Evolutionary conservation across 1,140 invertebrate species (phyloP).

Genomic region (Drosophila nasuta): DNA sequence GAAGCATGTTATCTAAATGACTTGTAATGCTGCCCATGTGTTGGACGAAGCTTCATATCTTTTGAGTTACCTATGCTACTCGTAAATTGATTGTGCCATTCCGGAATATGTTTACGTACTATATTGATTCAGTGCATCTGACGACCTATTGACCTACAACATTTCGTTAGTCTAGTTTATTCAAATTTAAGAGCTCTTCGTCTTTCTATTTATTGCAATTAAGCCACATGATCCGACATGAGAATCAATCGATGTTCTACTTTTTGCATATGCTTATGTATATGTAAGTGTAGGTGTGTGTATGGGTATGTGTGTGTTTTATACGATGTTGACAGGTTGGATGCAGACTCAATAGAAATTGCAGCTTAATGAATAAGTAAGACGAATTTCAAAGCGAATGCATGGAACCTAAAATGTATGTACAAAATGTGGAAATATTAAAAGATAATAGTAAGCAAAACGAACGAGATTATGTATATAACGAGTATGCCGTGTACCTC

Average conservation of each 20-base stretch:
- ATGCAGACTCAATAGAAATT: slow-evolving; percentile 33
- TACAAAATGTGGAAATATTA: slow-evolving; percentile 44
- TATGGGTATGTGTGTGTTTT: slow-evolving; percentile 22
- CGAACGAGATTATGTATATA: neutral
- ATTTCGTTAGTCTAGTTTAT: neutral
- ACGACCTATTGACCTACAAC: slow-evolving; percentile 11
- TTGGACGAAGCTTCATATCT: neutral
- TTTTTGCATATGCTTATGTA: slow-evolving; percentile 26
- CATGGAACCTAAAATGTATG: slow-evolving; percentile 46
- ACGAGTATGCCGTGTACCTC: slow-evolving; percentile 1
- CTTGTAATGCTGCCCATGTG: neutral
- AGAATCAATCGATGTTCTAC: slow-evolving; percentile 18
- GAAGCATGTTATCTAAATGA: slow-evolving; percentile 13
- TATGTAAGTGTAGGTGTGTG: slow-evolving; percentile 23
- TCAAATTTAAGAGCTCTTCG: neutral
- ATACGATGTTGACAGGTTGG: slow-evolving; percentile 16
- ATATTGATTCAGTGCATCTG: neutral
- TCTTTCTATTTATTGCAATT: neutral
- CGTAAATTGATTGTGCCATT: neutral
- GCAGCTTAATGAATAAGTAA: slow-evolving; percentile 6
- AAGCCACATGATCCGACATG: slow-evolving; percentile 2
- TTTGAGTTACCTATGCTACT: neutral
- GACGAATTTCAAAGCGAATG: slow-evolving; percentile 29
- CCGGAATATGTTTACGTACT: too few species aligned
- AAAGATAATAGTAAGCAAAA: slow-evolving; percentile 25